Evolutionary conservation across 2,888 invertebrate genomes (phyloP).

Genomic region (Tanypteryx hageni): DNA sequence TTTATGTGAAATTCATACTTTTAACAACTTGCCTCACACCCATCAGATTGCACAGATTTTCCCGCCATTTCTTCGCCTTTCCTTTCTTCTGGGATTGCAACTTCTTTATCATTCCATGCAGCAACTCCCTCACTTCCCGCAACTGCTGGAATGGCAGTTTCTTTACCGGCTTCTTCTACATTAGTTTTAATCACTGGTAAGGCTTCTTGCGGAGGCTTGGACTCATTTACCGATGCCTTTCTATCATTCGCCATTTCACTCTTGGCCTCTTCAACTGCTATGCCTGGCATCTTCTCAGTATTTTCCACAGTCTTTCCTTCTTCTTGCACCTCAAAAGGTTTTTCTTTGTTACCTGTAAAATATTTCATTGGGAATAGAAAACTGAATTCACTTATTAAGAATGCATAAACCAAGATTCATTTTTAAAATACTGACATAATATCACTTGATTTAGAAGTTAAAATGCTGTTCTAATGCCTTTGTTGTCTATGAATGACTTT

Average conservation of each 20-base stretch:
- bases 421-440: too few species aligned
- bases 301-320: background rate
- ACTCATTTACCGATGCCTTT: slow-evolving; percentile 67
- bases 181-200: slow-evolving; percentile 71
- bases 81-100: background rate
- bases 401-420: too few species aligned
- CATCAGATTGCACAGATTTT: background rate
- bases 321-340: slow-evolving; percentile 21
- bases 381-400: too few species aligned
- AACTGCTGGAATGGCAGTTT: background rate
- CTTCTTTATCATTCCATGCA: background rate
- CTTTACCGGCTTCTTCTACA: slow-evolving; percentile 65
- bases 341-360: slow-evolving; percentile 71
- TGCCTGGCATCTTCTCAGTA: slow-evolving; percentile 38
- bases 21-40: slow-evolving; percentile 36
- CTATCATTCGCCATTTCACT: slow-evolving; percentile 65
- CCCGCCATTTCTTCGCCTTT: background rate
- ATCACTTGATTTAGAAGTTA: too few species aligned
- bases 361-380: slow-evolving; percentile 70
- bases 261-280: slow-evolving; percentile 62
- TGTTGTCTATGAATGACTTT: too few species aligned
- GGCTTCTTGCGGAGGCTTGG: slow-evolving; percentile 72
- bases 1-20: too few species aligned
- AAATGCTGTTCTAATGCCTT: too few species aligned
- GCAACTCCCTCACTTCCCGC: background rate